phyloP scores from a whole-genome alignment of 2,113 vertebrate species.

The Phyllostomus discolor region DNA sequence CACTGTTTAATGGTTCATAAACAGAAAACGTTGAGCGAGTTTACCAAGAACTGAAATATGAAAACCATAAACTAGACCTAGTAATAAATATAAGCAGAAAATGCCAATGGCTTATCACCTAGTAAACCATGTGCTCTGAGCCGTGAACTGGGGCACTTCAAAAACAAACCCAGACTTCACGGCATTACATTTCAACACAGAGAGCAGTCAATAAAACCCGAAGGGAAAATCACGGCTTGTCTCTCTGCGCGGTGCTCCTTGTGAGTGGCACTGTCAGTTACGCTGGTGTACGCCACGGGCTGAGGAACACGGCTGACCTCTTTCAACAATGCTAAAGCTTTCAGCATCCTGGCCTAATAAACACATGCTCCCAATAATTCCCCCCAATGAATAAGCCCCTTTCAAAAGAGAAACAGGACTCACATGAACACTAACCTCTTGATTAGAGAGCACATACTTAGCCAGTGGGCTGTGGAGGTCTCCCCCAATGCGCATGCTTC shows the following conservation, averaged over 20 bases:
- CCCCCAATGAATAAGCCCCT: conserved; percentile 63
- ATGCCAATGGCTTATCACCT: conserved; percentile 51
- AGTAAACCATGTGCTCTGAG: not conserved
- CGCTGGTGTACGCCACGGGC: conserved; percentile 36
- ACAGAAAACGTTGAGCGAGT: conserved; percentile 31
- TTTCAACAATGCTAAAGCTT: conserved; percentile 70
- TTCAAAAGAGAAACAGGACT: conserved; percentile 72
- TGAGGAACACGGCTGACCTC: conserved; percentile 62
- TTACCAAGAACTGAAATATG: conserved; percentile 29
- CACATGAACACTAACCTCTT: conserved; percentile 73
- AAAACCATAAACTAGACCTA: conserved; percentile 13
- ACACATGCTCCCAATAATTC: conserved; percentile 79
- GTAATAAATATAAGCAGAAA: conserved; percentile 64
- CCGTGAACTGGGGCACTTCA: not conserved
- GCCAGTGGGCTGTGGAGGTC: conserved; percentile 64
- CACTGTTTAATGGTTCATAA: conserved; percentile 1
- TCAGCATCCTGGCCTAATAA: conserved; percentile 66
- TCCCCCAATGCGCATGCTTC: conserved; percentile 34
- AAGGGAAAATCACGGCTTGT: conserved; percentile 24
- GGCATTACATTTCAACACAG: not conserved
- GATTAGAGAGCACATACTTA: conserved; percentile 69
- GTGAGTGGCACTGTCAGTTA: conserved; percentile 37
- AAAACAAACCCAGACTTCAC: conserved; percentile 37
- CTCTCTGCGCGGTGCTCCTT: conserved; percentile 36
- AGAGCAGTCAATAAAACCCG: conserved; percentile 42